Conservation (phyloP, 2,888 invertebrate species). For the Cryptocephalus moraei region DNA sequence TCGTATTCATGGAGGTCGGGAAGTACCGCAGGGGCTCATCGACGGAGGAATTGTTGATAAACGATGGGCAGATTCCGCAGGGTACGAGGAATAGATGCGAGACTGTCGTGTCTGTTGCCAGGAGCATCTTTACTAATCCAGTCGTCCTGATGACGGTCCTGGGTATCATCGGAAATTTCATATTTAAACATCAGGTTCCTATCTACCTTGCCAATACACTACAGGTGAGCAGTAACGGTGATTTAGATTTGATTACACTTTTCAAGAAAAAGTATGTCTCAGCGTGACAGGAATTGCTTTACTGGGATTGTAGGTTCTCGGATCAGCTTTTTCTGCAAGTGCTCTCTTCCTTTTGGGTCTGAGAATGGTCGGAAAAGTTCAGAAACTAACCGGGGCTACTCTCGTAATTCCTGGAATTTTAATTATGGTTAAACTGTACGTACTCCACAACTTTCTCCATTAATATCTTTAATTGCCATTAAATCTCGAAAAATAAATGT, state of each 20-base stretch:
- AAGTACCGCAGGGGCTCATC: constrained; percentile 12
- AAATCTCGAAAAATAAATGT: not conserved
- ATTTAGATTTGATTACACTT: not conserved
- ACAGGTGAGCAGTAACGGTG: constrained; percentile 41
- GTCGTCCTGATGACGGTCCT: constrained; percentile 87
- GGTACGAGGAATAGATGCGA: constrained; percentile 25
- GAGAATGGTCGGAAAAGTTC: constrained; percentile 85
- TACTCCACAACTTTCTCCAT: constrained; percentile 15
- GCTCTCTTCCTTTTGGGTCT: constrained; percentile 85
- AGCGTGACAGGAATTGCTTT: not conserved
- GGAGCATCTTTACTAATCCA: constrained; percentile 77
- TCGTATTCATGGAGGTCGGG: constrained; percentile 75
- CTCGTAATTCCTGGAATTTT: constrained; percentile 77
- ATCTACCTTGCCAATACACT: constrained; percentile 63
- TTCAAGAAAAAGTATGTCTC: not conserved
- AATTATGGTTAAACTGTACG: constrained; percentile 81
- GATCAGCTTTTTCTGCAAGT: constrained; percentile 82
- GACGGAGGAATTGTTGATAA: constrained; percentile 17
- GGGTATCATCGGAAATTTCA: constrained; percentile 75
- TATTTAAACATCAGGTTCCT: constrained; percentile 71
- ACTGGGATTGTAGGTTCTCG: constrained; percentile 50
- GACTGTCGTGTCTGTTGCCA: constrained; percentile 35
- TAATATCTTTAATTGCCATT: not conserved
- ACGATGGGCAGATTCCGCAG: constrained; percentile 21
- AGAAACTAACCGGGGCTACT: constrained; percentile 65